These are phyloP conservation scores for Pecten maximus DNA, from an alignment of 2,888 invertebrate species.

Conservation along the genomic window DNA sequence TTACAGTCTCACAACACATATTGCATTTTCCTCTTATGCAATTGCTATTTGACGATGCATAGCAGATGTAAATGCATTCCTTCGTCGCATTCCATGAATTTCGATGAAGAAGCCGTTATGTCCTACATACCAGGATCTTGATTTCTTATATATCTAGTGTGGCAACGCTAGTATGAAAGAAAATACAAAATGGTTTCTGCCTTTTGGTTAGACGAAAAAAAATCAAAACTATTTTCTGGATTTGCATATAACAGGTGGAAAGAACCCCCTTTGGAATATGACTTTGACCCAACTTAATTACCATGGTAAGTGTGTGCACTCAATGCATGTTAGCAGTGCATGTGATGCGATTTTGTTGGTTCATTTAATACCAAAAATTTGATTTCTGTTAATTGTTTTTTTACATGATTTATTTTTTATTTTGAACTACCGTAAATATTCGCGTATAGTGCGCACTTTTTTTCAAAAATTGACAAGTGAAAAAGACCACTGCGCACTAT, in stretches of 20 bases:
- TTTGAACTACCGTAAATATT: background rate
- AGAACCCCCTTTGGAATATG: constrained; percentile 77
- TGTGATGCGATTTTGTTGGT: background rate
- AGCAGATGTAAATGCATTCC: too few species aligned
- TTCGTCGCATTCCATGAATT: too few species aligned
- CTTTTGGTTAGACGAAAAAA: background rate
- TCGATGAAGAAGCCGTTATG: background rate
- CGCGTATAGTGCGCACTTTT: too few species aligned
- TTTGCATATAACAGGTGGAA: constrained; percentile 65
- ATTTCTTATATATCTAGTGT: background rate
- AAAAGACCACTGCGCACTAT: too few species aligned
- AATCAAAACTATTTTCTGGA: background rate
- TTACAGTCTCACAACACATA: too few species aligned
- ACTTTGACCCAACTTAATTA: constrained; percentile 76
- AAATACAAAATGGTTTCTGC: background rate
- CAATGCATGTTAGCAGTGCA: background rate
- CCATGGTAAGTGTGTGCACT: constrained; percentile 69
- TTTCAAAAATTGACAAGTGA: too few species aligned
- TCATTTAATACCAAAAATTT: background rate
- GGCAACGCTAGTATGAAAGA: background rate
- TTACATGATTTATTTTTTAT: background rate
- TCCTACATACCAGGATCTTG: background rate
- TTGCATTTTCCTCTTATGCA: too few species aligned
- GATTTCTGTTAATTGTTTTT: background rate
- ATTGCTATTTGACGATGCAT: too few species aligned